Conservation (phyloP, 2,113 vertebrate species). For the Triplophysa dalaica region DNA sequence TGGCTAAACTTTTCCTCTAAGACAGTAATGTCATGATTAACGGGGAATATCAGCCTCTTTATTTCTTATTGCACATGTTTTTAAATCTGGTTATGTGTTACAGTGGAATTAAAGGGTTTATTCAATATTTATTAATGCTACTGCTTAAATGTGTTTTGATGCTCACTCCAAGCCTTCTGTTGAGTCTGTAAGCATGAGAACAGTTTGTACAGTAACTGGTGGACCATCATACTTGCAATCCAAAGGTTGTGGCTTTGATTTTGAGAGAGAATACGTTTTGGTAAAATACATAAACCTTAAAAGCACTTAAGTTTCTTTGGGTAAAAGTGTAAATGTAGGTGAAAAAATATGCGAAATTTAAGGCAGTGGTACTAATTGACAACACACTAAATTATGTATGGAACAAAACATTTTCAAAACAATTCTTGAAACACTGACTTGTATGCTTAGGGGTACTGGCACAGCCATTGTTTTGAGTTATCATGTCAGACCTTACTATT, state of each 20-base stretch:
- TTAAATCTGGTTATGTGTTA: background rate
- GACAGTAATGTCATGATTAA: background rate
- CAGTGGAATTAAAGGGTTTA: slow-evolving; percentile 14
- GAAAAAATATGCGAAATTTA: background rate
- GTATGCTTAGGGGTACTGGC: background rate
- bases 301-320: too few species aligned
- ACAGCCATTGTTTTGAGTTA: background rate
- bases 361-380: background rate
- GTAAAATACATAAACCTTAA: too few species aligned
- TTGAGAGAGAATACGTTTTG: too few species aligned
- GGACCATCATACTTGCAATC: too few species aligned
- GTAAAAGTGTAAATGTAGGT: too few species aligned
- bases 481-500: slow-evolving; percentile 1
- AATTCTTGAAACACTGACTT: background rate
- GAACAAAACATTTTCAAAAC: background rate
- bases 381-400: background rate
- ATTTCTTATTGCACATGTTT: background rate
- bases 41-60: background rate
- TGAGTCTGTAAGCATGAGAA: background rate
- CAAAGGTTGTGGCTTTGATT: too few species aligned
- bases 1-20: background rate
- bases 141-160: background rate
- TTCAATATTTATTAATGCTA: background rate
- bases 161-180: background rate
- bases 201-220: too few species aligned